A percentile compares a stretch with the other conserved stretches of the same genome.
Evolutionary conservation across 2,797 vertebrate genomes (phyloP).

Genomic region (Epinephelus coioides): DNA sequence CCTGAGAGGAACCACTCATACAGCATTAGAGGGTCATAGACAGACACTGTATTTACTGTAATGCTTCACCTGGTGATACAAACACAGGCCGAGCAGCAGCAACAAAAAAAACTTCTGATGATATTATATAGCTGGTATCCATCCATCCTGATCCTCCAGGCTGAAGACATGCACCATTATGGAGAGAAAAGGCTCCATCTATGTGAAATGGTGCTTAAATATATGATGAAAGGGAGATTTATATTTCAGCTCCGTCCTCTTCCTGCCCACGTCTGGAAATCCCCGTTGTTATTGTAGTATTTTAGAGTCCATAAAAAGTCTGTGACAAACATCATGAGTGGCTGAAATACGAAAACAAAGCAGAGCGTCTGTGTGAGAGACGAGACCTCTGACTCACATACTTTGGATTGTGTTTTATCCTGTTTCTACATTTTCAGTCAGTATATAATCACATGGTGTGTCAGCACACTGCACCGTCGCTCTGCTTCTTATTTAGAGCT

Average conservation of each 20-base stretch:
- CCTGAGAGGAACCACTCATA: too few species aligned
- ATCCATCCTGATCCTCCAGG: not conserved
- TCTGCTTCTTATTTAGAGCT: not conserved
- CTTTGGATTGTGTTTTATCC: not conserved
- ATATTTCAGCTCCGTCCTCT: not conserved
- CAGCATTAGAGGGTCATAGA: too few species aligned
- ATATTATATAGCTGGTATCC: not conserved
- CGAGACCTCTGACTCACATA: not conserved
- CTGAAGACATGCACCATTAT: not conserved
- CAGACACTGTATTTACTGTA: too few species aligned
- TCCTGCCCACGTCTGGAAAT: not conserved
- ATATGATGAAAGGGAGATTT: not conserved
- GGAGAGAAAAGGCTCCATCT: not conserved
- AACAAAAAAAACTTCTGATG: not conserved
- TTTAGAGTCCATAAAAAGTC: not conserved
- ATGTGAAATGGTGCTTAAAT: not conserved
- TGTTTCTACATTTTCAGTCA: not conserved
- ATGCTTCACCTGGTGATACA: not conserved
- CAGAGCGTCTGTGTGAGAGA: not conserved
- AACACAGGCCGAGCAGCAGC: not conserved
- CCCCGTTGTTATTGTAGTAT: not conserved
- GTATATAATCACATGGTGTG: not conserved
- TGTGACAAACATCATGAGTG: not conserved
- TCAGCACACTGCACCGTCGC: not conserved
- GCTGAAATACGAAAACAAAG: not conserved